A percentile compares a stretch with the other conserved stretches of the same genome.
phyloP scores from a whole-genome alignment of 1,140 invertebrate genomes.

The Drosophila bipectinata region DNA sequence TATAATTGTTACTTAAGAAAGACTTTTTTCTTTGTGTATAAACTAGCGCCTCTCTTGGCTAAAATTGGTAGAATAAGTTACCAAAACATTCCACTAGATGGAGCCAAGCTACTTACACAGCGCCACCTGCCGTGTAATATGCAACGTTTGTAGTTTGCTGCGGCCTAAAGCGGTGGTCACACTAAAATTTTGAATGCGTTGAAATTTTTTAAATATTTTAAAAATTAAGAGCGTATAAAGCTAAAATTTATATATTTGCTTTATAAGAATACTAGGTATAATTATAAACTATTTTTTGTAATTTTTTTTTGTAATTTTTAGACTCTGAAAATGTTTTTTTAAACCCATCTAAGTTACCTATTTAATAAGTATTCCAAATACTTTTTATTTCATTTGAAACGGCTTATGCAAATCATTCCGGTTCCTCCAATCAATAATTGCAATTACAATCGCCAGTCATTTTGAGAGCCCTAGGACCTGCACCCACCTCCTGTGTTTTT shows the following conservation, averaged over 20 bases:
- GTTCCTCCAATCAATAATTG: constrained; percentile 5
- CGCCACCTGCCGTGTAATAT: background rate
- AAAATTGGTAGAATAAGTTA: background rate
- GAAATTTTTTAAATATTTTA: no score
- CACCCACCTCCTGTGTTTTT: background rate
- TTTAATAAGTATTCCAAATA: no score
- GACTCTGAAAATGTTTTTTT: no score
- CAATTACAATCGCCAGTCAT: background rate
- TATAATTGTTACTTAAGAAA: background rate
- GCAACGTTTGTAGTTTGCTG: no score
- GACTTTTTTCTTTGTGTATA: background rate
- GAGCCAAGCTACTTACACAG: background rate
- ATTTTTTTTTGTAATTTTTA: no score
- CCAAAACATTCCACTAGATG: background rate
- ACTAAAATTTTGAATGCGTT: background rate
- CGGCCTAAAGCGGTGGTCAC: background rate
- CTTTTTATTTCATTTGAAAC: no score
- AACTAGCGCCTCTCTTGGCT: background rate
- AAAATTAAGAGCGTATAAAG: no score
- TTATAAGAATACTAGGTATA: no score
- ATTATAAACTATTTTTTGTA: no score
- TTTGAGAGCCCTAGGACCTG: background rate
- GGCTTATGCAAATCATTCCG: no score
- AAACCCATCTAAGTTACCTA: no score
- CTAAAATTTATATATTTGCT: no score